Evolutionary conservation across 2,797 vertebrate genomes (phyloP).

Genomic region (Dipus sagitta): DNA sequence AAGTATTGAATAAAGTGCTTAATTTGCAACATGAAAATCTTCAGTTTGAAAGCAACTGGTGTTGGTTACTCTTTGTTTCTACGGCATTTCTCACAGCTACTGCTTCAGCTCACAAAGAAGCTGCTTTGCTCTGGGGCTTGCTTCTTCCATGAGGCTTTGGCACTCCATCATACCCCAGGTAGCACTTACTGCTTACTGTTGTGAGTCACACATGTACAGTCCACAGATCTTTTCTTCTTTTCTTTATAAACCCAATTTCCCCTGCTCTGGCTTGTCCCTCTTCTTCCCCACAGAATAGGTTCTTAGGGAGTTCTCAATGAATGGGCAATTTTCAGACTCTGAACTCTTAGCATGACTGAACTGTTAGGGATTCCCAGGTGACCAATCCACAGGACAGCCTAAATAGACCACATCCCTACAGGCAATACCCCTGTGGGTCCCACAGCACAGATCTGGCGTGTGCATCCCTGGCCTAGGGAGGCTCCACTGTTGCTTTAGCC

Average conservation of each 20-base stretch:
- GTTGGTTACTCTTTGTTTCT: too few relatives aligned
- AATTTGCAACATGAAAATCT: background rate
- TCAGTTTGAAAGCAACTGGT: background rate
- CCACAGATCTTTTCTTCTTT: too few relatives aligned
- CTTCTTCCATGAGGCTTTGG: too few relatives aligned
- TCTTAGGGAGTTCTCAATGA: background rate
- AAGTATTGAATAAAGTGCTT: background rate
- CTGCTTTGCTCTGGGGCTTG: too few relatives aligned
- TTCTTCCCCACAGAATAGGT: background rate
- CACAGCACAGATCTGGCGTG: background rate
- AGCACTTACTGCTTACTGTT: too few relatives aligned
- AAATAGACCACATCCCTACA: fast-evolving
- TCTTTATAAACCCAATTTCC: too few relatives aligned
- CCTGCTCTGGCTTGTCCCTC: too few relatives aligned
- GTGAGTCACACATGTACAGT: too few relatives aligned
- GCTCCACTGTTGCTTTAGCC: background rate
- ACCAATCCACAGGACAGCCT: background rate
- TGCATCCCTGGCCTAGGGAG: background rate
- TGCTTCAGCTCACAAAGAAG: too few relatives aligned
- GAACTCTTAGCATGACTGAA: background rate
- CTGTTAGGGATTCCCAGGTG: background rate
- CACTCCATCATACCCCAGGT: too few relatives aligned
- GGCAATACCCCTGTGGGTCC: background rate
- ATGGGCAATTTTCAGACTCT: background rate
- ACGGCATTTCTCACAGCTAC: too few relatives aligned